These are phyloP conservation scores for Bacillus rossius DNA, from an alignment of 1,140 invertebrate genomes.

Conservation along the genomic window DNA sequence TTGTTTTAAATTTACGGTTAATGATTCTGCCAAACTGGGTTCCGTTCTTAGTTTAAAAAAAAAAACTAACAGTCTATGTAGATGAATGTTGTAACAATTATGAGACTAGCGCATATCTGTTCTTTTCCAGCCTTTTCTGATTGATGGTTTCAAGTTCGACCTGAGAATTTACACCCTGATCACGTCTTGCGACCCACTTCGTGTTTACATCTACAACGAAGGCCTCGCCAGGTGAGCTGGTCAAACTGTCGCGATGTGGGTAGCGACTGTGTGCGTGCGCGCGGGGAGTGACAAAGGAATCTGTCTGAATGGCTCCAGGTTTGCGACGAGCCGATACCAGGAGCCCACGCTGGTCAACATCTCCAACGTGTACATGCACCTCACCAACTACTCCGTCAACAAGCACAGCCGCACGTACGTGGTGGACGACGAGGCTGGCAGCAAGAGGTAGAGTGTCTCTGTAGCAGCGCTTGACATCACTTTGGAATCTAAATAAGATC, in stretches of 20 bases:
- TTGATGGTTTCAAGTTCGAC: constrained; percentile 98
- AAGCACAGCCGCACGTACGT: constrained; percentile 80
- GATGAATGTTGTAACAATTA: too few species aligned
- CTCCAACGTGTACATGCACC: constrained; percentile 88
- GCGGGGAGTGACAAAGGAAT: not conserved
- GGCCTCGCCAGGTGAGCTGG: constrained; percentile 70
- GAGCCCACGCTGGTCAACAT: constrained; percentile 74
- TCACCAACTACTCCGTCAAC: constrained; percentile 96
- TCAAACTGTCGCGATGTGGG: not conserved
- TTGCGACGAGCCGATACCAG: constrained; percentile 79
- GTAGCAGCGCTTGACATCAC: too few species aligned
- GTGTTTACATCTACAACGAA: constrained; percentile 94
- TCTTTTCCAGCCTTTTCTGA: constrained; percentile 59
- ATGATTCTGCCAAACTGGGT: too few species aligned
- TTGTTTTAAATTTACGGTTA: too few species aligned
- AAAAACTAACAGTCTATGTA: too few species aligned
- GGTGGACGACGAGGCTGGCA: constrained; percentile 69
- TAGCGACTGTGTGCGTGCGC: not conserved
- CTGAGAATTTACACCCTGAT: constrained; percentile 90
- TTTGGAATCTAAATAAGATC: too few species aligned
- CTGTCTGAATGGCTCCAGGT: constrained; percentile 43
- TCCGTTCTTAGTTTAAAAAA: too few species aligned
- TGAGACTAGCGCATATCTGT: not conserved
- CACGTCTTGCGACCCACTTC: constrained; percentile 88
- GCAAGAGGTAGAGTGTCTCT: constrained; percentile 68